These are phyloP conservation scores for Trogon surrucura DNA, from an alignment of 2,113 vertebrate genomes.

Conservation along the genomic window DNA sequence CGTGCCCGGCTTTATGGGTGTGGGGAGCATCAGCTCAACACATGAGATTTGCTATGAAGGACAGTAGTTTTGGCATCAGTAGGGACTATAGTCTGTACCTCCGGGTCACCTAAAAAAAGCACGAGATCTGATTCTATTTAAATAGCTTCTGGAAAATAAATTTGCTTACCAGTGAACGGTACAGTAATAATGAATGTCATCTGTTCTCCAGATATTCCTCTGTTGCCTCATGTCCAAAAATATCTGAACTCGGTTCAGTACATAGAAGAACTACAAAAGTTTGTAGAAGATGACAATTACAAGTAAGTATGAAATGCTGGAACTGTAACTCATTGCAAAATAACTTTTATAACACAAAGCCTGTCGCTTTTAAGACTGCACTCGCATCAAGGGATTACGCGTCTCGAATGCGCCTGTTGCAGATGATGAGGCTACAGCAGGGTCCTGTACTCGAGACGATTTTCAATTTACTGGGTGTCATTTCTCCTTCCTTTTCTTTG, in stretches of 20 bases:
- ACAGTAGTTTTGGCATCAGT: neutral
- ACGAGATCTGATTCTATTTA: neutral
- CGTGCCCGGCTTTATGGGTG: neutral
- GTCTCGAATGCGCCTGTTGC: neutral
- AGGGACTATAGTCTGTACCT: neutral
- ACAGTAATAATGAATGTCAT: neutral
- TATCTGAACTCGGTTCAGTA: conserved; percentile 97
- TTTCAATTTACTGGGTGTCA: neutral
- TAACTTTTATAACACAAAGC: neutral
- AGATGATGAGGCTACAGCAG: neutral
- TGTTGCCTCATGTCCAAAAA: conserved; percentile 97
- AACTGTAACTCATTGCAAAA: neutral
- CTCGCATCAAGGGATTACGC: accelerated
- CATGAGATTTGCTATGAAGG: neutral
- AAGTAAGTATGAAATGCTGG: conserved; percentile 82
- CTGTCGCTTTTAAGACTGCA: neutral
- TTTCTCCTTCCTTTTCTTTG: neutral
- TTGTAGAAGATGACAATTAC: conserved; percentile 99
- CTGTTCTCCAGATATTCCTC: conserved; percentile 85
- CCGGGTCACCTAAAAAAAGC: neutral
- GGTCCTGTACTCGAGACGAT: neutral
- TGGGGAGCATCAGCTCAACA: neutral
- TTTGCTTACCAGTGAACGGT: neutral
- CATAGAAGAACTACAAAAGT: conserved; percentile 98
- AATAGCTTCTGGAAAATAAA: neutral